phyloP scores from a whole-genome alignment of 2,888 invertebrate species.

The Odontothrips loti region DNA sequence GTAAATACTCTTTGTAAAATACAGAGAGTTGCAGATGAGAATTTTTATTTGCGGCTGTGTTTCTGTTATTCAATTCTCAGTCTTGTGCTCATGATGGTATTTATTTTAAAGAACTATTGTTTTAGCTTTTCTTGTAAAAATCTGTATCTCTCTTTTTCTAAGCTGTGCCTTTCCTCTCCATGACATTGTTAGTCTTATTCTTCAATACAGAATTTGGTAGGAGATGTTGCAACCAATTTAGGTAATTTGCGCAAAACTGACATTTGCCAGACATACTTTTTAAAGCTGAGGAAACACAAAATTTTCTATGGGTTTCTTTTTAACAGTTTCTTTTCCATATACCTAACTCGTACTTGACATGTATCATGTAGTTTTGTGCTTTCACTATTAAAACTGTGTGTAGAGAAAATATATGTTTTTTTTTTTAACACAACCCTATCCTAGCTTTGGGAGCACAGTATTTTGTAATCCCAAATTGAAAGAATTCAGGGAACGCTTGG shows the following conservation, averaged over 20 bases:
- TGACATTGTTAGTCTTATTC: neutral
- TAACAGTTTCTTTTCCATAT: no score
- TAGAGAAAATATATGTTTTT: neutral
- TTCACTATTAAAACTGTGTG: neutral
- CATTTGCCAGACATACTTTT: neutral
- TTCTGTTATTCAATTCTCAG: neutral
- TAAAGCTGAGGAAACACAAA: neutral
- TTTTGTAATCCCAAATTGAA: no score
- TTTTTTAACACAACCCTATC: neutral
- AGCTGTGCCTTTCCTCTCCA: neutral
- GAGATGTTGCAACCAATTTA: no score
- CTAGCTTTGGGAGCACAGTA: no score
- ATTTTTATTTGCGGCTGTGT: slow-evolving; percentile 14
- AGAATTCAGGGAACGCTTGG: no score
- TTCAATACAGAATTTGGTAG: no score
- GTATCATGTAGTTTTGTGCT: neutral
- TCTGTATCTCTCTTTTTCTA: no score
- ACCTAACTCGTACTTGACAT: neutral
- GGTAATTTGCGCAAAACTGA: neutral
- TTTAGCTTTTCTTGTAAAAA: no score
- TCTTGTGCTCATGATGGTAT: neutral
- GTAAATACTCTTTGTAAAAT: no score
- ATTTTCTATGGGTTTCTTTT: neutral
- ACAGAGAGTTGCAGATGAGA: neutral
- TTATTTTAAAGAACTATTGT: neutral